Percentiles rank a stretch among this genome's conserved stretches.
These are phyloP conservation scores for Nipponia nippon DNA, from an alignment of 2,113 vertebrate genomes.

Conservation along the genomic window DNA sequence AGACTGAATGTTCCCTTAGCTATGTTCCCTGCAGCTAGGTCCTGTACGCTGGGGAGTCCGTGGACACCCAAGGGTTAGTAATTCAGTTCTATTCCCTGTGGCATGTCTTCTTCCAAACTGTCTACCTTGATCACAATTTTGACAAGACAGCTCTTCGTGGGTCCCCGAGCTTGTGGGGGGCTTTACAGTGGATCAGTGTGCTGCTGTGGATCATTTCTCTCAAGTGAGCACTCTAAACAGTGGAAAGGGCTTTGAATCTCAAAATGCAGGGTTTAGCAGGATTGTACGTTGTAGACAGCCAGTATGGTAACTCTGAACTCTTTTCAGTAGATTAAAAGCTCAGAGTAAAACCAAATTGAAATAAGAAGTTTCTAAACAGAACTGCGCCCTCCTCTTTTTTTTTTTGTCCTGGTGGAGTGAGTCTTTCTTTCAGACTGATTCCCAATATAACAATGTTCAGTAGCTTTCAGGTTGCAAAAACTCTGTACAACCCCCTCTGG, in stretches of 20 bases:
- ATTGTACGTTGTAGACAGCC: background rate
- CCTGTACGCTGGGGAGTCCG: background rate
- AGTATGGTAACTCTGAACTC: background rate
- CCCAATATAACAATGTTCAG: background rate
- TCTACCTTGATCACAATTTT: background rate
- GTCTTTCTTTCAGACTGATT: background rate
- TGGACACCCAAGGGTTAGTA: background rate
- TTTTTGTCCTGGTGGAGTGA: background rate
- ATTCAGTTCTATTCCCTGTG: background rate
- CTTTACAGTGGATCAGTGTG: accelerated
- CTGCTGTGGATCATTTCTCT: background rate
- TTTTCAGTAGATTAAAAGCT: background rate
- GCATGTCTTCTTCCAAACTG: background rate
- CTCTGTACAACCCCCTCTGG: accelerated
- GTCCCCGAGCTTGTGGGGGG: background rate
- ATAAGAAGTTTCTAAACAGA: background rate
- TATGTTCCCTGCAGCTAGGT: background rate
- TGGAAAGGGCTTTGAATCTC: background rate
- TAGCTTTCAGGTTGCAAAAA: background rate
- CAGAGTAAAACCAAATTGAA: background rate
- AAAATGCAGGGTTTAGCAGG: background rate
- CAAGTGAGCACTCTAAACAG: background rate
- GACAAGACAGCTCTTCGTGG: background rate
- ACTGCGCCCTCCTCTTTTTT: background rate
- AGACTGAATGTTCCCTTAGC: background rate